A percentile compares a stretch with the other conserved stretches of the same genome.
Conservation (phyloP, 2,113 vertebrate species). For the Laticauda colubrina region DNA sequence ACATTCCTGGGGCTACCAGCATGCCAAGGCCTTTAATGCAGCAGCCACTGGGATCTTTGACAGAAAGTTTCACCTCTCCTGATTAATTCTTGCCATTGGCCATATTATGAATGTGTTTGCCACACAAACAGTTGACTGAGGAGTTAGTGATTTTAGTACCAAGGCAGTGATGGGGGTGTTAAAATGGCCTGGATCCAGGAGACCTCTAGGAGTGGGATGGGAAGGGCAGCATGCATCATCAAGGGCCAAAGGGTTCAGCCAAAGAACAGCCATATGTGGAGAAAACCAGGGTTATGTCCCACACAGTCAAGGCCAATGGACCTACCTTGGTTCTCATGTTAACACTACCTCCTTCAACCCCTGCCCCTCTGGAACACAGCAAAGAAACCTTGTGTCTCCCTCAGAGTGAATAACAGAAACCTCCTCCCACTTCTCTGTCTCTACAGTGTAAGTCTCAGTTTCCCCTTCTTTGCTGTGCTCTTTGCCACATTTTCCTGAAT, state of each 20-base stretch:
- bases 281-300: not conserved
- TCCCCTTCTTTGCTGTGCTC: not conserved
- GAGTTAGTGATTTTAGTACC: constrained; percentile 19
- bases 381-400: not conserved
- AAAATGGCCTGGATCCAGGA: constrained; percentile 5
- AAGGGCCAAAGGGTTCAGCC: constrained; percentile 7
- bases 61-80: not conserved
- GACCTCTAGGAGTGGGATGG: not conserved
- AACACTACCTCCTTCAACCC: not conserved
- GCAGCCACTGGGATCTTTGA: not conserved
- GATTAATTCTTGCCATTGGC: not conserved
- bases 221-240: constrained; percentile 13
- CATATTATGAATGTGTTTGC: not conserved
- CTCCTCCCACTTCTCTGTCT: not conserved
- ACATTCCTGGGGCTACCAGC: not conserved
- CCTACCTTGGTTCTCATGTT: not conserved
- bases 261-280: not conserved
- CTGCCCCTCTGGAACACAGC: not conserved
- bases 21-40: not conserved
- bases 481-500: not conserved
- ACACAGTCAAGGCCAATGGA: not conserved
- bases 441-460: not conserved
- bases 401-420: not conserved
- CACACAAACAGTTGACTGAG: not conserved
- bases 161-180: not conserved